phyloP scores from a whole-genome alignment of 2,888 invertebrate species.

The Xanthostigma xanthostigma region DNA sequence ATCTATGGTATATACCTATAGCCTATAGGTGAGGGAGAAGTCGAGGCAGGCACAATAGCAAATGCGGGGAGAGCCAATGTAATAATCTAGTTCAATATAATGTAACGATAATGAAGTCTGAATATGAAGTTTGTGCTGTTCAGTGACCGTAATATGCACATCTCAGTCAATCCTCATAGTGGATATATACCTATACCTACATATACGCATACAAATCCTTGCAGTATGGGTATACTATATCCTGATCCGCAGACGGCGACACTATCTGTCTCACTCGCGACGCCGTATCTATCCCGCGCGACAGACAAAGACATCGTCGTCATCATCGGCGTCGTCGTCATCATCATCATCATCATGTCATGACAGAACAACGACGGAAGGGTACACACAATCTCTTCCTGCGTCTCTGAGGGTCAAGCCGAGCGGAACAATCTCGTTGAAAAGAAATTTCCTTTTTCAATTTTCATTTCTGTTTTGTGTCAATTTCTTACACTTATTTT shows the following conservation, averaged over 20 bases:
- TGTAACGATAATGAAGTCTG: conserved; percentile 1
- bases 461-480: conserved; percentile 27
- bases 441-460: conserved; percentile 37
- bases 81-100: conserved; percentile 3
- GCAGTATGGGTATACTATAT: too few species aligned
- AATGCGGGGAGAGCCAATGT: background rate
- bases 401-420: conserved; percentile 16
- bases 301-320: too few species aligned
- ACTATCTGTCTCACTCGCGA: too few species aligned
- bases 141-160: conserved; percentile 2
- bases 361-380: background rate
- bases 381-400: background rate
- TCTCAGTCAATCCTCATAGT: background rate
- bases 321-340: background rate
- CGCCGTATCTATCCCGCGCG: too few species aligned
- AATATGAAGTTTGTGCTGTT: background rate
- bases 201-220: background rate
- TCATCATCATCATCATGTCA: background rate
- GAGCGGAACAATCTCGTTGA: conserved; percentile 31
- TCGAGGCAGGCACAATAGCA: too few species aligned
- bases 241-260: background rate
- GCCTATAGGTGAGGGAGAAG: too few species aligned
- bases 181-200: background rate
- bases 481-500: conserved; percentile 32
- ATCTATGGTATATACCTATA: too few species aligned